phyloP scores from a whole-genome alignment of 1,140 invertebrate genomes.

The Lordiphosa collinella region DNA sequence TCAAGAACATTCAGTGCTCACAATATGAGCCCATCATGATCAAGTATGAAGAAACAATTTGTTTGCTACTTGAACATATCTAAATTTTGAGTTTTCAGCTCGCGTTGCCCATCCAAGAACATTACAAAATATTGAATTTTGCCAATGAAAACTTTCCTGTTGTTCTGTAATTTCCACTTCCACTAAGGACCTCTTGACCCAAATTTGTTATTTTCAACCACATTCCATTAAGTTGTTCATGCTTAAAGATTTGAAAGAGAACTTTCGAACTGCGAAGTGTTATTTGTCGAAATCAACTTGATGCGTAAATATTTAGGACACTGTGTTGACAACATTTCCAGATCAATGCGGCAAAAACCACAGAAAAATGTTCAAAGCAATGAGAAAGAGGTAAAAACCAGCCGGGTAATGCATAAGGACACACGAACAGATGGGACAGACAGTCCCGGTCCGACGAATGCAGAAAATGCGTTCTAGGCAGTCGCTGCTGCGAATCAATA shows the following conservation, averaged over 20 bases:
- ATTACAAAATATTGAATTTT: too few relatives aligned
- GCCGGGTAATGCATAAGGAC: constrained; percentile 22
- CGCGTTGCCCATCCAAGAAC: too few relatives aligned
- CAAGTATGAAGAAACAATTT: too few relatives aligned
- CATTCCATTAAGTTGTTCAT: neutral
- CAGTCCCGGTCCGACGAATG: constrained; percentile 41
- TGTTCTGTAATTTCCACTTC: too few relatives aligned
- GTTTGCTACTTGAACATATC: too few relatives aligned
- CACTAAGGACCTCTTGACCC: too few relatives aligned
- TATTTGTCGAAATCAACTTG: neutral
- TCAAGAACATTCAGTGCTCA: too few relatives aligned
- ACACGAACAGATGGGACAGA: constrained; percentile 16
- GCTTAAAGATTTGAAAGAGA: too few relatives aligned
- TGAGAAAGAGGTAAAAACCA: constrained; percentile 12
- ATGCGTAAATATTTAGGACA: constrained; percentile 1
- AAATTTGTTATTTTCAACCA: neutral
- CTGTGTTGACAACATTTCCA: constrained; percentile 7
- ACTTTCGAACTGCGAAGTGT: too few relatives aligned
- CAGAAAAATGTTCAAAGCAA: neutral
- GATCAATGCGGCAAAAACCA: constrained; percentile 21
- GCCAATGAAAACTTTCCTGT: too few relatives aligned
- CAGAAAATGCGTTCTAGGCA: constrained; percentile 53
- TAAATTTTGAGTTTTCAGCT: too few relatives aligned
- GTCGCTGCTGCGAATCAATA: constrained; percentile 58
- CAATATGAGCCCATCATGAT: too few relatives aligned